A percentile compares a stretch with the other conserved stretches of the same genome.
phyloP scores from a whole-genome alignment of 2,888 invertebrate genomes.

The Rhagonycha fulva region DNA sequence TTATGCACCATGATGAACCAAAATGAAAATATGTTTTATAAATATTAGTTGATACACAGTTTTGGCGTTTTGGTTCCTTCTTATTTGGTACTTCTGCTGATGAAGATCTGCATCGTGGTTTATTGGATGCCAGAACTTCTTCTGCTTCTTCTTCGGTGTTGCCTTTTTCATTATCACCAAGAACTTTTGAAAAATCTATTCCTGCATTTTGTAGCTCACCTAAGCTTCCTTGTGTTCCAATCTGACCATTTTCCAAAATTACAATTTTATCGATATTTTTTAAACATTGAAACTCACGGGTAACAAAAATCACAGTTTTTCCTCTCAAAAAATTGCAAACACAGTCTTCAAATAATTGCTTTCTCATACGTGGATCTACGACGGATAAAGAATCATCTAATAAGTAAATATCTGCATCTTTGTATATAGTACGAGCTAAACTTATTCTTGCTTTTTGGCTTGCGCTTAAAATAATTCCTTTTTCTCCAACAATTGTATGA shows the following conservation, averaged over 20 bases:
- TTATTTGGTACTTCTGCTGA: conserved; percentile 48
- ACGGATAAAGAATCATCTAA: conserved; percentile 83
- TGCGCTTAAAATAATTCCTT: conserved; percentile 76
- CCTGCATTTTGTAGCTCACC: neutral
- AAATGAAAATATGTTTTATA: conserved; percentile 75
- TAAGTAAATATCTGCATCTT: conserved; percentile 63
- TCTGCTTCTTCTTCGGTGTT: neutral
- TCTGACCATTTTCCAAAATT: conserved; percentile 55
- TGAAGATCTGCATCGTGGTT: conserved; percentile 42
- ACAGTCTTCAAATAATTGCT: conserved; percentile 74
- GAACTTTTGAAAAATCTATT: neutral
- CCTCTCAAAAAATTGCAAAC: conserved; percentile 63
- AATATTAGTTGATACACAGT: conserved; percentile 57
- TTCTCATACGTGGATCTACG: conserved; percentile 77
- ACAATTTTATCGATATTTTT: conserved; percentile 49
- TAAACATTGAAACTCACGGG: conserved; percentile 70
- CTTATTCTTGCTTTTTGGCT: conserved; percentile 87
- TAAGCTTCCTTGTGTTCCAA: conserved; percentile 34
- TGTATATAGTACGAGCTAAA: conserved; percentile 70
- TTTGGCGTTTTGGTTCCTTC: conserved; percentile 65
- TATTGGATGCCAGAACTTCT: neutral
- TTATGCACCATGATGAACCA: conserved; percentile 68
- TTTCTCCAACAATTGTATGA: conserved; percentile 80
- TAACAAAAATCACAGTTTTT: conserved; percentile 68
- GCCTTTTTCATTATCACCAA: neutral